Percentiles rank a stretch among this genome's conserved stretches.
Conservation (phyloP, 2,797 vertebrate species). For the Danio jaintianensis region DNA sequence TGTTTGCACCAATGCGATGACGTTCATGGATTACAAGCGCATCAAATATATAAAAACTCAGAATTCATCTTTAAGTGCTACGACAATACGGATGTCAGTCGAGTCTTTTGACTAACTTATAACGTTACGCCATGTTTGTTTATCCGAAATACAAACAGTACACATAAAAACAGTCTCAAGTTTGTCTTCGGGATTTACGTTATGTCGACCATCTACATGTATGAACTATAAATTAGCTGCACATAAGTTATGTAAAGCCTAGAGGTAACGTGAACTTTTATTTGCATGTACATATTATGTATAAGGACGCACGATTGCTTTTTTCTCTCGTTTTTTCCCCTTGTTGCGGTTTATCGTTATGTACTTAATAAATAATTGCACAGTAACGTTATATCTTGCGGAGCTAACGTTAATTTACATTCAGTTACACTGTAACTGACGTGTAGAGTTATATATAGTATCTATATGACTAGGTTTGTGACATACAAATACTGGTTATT, state of each 20-base stretch:
- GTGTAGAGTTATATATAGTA: too few relatives aligned
- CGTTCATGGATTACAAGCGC: conserved; percentile 2
- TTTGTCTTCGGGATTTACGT: background rate
- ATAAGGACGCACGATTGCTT: too few relatives aligned
- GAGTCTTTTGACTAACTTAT: background rate
- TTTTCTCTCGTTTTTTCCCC: too few relatives aligned
- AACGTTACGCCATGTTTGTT: background rate
- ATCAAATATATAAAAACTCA: background rate
- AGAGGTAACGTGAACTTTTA: background rate
- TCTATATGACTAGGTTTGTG: too few relatives aligned
- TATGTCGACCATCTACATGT: background rate
- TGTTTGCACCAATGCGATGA: conserved; percentile 28
- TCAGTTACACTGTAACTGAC: background rate
- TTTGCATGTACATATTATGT: background rate
- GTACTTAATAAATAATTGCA: too few relatives aligned
- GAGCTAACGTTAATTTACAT: background rate
- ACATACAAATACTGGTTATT: too few relatives aligned
- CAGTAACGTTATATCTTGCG: too few relatives aligned
- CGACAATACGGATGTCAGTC: conserved; percentile 1
- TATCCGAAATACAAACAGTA: background rate
- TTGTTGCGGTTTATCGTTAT: too few relatives aligned
- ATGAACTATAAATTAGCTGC: background rate
- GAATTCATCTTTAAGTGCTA: background rate
- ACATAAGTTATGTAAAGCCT: background rate
- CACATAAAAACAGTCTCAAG: background rate